phyloP scores from a whole-genome alignment of 2,113 vertebrate genomes.

The Chaetura pelagica region DNA sequence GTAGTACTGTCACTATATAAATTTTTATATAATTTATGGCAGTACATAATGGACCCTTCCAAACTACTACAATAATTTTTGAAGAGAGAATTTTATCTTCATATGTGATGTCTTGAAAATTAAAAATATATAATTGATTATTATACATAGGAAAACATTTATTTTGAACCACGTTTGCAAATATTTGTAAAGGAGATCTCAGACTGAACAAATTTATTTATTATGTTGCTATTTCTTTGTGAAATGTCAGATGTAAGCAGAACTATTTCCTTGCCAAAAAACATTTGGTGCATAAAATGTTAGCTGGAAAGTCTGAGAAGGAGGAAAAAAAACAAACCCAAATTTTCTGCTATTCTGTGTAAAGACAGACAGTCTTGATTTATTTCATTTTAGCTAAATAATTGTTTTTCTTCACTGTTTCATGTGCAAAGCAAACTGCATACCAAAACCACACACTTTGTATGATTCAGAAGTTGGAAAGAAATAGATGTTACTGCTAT shows the following conservation, averaged over 20 bases:
- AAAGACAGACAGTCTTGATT: constrained; percentile 24
- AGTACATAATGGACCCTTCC: background rate
- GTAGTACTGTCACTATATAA: background rate
- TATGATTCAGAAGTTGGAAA: constrained; percentile 34
- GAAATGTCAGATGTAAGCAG: constrained; percentile 60
- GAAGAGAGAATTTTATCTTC: background rate
- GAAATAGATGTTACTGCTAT: background rate
- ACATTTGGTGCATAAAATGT: constrained; percentile 41
- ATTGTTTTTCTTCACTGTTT: constrained; percentile 60
- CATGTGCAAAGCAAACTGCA: constrained; percentile 58
- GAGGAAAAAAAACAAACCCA: background rate
- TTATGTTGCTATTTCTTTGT: constrained; percentile 25
- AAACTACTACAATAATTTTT: background rate
- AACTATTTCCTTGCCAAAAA: constrained; percentile 59
- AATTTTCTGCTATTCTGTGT: background rate
- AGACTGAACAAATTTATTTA: constrained; percentile 25
- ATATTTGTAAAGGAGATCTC: background rate
- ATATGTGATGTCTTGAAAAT: background rate
- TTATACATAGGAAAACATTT: background rate
- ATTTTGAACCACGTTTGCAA: background rate
- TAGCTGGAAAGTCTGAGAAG: constrained; percentile 28
- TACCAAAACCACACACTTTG: constrained; percentile 55
- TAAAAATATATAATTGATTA: background rate
- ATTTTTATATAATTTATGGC: background rate
- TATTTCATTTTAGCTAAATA: constrained; percentile 47